Base-by-base conservation (phyloP, 2,888 invertebrate genomes). In the Phaonia tiefii region DNA sequence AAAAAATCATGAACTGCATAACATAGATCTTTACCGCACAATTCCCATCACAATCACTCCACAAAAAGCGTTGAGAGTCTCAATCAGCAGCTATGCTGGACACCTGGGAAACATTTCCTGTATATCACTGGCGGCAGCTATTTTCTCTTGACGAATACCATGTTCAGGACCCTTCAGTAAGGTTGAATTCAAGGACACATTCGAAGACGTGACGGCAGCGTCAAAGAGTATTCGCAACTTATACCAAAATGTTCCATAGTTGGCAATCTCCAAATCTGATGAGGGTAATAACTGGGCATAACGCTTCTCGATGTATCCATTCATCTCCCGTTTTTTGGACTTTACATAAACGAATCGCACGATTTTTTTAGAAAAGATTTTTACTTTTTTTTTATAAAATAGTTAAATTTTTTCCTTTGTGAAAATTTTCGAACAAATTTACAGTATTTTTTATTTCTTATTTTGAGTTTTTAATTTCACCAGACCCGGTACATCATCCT, bases 91-190 rank as follows among this genome's bases (percentile, higher is more conserved):
- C 58, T 1, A 65, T 37, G 1, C 89, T 86, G 31, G 83, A 82
- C 0, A 88, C 77, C 58, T 86, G 87, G 7, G 86, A 79, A 87
- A 88, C 88, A 89, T 88, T 42, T 89, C 88, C 25, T 82, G 81
- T 4, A 89, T 87, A 69, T 89, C 87, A 0, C 84, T 87, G 2
- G 77, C 85, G 0, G 88, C 76, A 0, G 87, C 88, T 1, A 86
- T 71, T 1, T 39, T 46, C 1, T 82, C 80, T 73, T 85, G 84
- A 37, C 87, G 80, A 26, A 85, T 83, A 1, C 86, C 80, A 0
- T 87, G 72, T 54, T 87, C 87, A 1, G 87, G 86, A 1, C 89
- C 86, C 4, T 83, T 77, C 4, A 86, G 39, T 26, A 89, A 66
- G 2, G 67, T 26, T 22, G 85, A 84, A 37, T 88, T 88, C 0